Evolutionary conservation across 2,888 invertebrate genomes (phyloP).

Genomic region (Drosophila suboccidentalis): DNA sequence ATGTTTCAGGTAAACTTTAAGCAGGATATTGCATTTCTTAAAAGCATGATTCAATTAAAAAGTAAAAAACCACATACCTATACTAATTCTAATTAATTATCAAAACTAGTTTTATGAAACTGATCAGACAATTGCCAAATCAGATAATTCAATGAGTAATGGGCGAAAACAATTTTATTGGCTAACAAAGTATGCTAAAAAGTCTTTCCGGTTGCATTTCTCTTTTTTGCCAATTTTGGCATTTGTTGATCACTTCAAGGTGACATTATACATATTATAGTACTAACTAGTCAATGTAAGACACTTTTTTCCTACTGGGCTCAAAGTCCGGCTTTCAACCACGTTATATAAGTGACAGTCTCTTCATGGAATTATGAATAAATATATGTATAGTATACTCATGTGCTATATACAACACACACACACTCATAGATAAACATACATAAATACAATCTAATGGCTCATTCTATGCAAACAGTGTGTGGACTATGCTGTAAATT

Average conservation of each 20-base stretch:
- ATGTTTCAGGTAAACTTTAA: not conserved
- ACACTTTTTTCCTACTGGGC: not conserved
- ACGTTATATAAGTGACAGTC: not conserved
- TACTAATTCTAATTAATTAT: not conserved
- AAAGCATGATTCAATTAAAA: slow-evolving; percentile 4
- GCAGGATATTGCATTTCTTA: not conserved
- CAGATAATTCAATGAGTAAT: slow-evolving; percentile 9
- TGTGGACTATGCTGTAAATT: slow-evolving; percentile 55
- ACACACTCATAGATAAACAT: slow-evolving; percentile 18
- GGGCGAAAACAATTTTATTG: not conserved
- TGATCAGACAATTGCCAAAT: not conserved
- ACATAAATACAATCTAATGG: slow-evolving; percentile 28
- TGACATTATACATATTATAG: not conserved
- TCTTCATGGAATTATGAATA: too few relatives aligned
- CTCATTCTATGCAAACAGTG: slow-evolving; percentile 47
- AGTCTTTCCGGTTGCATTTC: slow-evolving; percentile 24
- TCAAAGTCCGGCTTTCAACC: slow-evolving; percentile 1
- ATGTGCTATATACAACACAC: too few relatives aligned
- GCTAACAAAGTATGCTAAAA: not conserved
- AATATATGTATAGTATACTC: too few relatives aligned
- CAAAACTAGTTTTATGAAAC: slow-evolving; percentile 19
- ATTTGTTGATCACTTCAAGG: slow-evolving; percentile 5
- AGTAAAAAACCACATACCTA: not conserved
- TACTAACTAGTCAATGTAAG: not conserved
- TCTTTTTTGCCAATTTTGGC: slow-evolving; percentile 1